phyloP scores from a whole-genome alignment of 2,888 invertebrate species.

The Harpalus rubripes region DNA sequence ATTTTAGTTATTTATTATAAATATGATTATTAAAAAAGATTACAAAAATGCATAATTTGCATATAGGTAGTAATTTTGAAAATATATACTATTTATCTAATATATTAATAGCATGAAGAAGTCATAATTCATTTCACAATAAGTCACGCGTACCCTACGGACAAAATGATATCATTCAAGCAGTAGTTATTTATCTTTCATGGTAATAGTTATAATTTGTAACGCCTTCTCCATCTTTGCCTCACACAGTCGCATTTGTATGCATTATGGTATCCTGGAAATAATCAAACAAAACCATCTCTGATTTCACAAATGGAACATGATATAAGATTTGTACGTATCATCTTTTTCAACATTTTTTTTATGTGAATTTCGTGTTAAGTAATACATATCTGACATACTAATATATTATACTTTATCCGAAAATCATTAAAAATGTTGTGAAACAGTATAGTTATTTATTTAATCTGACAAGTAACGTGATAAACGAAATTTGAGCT shows the following conservation, averaged over 20 bases:
- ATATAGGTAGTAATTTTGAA: constrained; percentile 3
- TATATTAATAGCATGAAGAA: constrained; percentile 2
- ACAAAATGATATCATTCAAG: constrained; percentile 31
- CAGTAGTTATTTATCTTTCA: constrained; percentile 17
- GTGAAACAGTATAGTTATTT: constrained; percentile 20
- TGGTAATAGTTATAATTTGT: constrained; percentile 5
- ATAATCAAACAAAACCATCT: constrained; percentile 18
- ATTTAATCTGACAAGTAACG: constrained; percentile 30
- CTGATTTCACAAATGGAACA: constrained; percentile 39
- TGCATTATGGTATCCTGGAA: constrained; percentile 29
- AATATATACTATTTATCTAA: neutral
- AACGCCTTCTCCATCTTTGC: constrained; percentile 1
- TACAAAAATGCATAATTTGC: neutral
- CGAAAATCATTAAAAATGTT: neutral
- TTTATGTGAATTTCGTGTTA: constrained; percentile 7
- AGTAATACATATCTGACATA: constrained; percentile 10
- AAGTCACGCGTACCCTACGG: constrained; percentile 15
- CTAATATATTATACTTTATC: constrained; percentile 14
- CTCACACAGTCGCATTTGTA: neutral
- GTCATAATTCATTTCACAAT: constrained; percentile 11
- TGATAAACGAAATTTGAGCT: constrained; percentile 12
- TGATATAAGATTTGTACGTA: constrained; percentile 4
- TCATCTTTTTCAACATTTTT: constrained; percentile 15
- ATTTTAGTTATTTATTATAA: too few species aligned
- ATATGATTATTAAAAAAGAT: too few species aligned